Evolutionary conservation across 2,888 invertebrate genomes (phyloP), one percentile per base, ranked within the genome.

Genomic region (Yponomeuta cagnagella): DNA sequence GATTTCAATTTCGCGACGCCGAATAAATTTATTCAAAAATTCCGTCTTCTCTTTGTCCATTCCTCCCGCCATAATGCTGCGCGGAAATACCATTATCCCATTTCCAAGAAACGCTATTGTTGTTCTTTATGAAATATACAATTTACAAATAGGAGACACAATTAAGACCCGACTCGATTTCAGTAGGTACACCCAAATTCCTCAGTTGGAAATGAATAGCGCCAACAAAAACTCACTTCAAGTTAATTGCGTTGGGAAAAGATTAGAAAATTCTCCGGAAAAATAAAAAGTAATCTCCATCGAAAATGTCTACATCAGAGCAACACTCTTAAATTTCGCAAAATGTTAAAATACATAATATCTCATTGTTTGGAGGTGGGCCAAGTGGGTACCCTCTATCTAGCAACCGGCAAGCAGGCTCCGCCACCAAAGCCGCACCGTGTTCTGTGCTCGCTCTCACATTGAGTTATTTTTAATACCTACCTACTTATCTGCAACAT

Each of bases 1-100:
- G 89, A 90, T 90, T 90, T 89, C 88, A 90, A 90, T 90, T 88
- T 90, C 81, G 84, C 83, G 82, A 82, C 84, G 84, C 82, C 83
- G 87, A 85, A 88, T 89, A 88, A 87, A 88, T 89, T 88, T 89
- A 86, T 88, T 85, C 84, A 65, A 67, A 79, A 84, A 84, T 87
- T 84, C 83, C 80, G 79, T 79, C 79, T 76, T 80, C 72, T 72
- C 83, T 85, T 84, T 83, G 80, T 84, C 82, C 80, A 81, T 82
- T 79, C 82, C 78, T 77, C 78, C 31, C 30, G 15, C 23, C 33
- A 64, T 70, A 70, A 65, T 65, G 37, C 63, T 43, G 69, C 15
- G 37, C 37, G 69, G 37, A 69, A 48, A 52, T 48, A 12, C 58
- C 63, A 63, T 69, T 69, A 69, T 63, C 69, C 69, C 63, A 37